Evolutionary conservation across 2,113 vertebrate genomes (phyloP).

Genomic region (Helogale parvula): DNA sequence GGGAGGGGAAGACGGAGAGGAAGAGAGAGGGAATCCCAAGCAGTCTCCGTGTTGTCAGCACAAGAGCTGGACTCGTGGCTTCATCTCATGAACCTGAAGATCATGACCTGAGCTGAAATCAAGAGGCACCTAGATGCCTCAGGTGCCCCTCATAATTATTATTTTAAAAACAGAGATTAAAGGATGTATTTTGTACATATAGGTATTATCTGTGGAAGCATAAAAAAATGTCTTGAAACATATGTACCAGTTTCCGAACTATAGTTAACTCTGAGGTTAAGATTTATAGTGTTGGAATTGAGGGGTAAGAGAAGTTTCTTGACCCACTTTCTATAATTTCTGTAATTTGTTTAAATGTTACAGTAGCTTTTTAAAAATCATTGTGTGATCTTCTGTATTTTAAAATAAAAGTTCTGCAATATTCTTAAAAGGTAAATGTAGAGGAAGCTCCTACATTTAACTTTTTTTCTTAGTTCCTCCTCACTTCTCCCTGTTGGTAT

Average conservation of each 20-base stretch:
- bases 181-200: neutral
- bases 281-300: neutral
- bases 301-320: neutral
- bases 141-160: neutral
- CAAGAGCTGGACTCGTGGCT: too few relatives aligned
- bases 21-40: too few relatives aligned
- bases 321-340: neutral
- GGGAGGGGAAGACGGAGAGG: too few relatives aligned
- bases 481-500: neutral
- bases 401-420: slow-evolving; percentile 24
- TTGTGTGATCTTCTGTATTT: neutral
- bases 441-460: neutral
- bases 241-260: neutral
- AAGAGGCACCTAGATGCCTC: too few relatives aligned
- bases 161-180: neutral
- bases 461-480: neutral
- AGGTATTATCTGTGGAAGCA: neutral
- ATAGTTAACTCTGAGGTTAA: neutral
- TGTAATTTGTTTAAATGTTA: neutral
- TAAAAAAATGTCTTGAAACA: neutral
- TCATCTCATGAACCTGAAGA: too few relatives aligned
- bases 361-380: neutral
- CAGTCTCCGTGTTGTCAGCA: too few relatives aligned
- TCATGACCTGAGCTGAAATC: too few relatives aligned
- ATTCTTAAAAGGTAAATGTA: neutral